These are phyloP conservation scores for Hypomecis atomaria DNA, from an alignment of 2,888 invertebrate genomes.

Conservation along the genomic window DNA sequence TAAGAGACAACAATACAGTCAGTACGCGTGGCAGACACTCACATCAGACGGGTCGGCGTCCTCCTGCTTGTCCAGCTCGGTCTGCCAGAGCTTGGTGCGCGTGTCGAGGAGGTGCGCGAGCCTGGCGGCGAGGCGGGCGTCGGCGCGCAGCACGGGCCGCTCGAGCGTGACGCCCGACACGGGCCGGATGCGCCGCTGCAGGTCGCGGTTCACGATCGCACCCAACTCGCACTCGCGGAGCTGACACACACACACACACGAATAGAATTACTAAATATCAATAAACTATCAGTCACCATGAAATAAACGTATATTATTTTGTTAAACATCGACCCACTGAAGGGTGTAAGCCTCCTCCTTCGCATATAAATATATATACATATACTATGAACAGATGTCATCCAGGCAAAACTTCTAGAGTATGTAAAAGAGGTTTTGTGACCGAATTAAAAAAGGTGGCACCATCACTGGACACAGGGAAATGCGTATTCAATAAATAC, in stretches of 20 bases:
- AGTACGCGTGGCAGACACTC: slow-evolving; percentile 14
- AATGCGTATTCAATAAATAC: too few species aligned
- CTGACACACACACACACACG: slow-evolving; percentile 76
- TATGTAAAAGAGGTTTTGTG: too few species aligned
- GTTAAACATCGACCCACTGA: too few species aligned
- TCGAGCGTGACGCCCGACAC: slow-evolving; percentile 96
- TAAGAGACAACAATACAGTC: too few species aligned
- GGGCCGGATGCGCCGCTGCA: slow-evolving; percentile 96
- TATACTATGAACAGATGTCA: too few species aligned
- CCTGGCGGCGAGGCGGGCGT: slow-evolving; percentile 96
- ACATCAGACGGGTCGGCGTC: slow-evolving; percentile 49
- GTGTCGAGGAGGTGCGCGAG: slow-evolving; percentile 96
- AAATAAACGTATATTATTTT: background rate
- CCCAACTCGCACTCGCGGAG: slow-evolving; percentile 95
- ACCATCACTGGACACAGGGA: too few species aligned
- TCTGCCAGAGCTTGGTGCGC: slow-evolving; percentile 91
- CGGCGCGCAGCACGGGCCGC: slow-evolving; percentile 94
- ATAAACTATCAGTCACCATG: too few species aligned
- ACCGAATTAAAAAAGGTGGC: too few species aligned
- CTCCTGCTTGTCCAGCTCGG: slow-evolving; percentile 48
- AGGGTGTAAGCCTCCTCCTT: too few species aligned
- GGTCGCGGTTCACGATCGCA: slow-evolving; percentile 98
- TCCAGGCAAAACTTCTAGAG: too few species aligned
- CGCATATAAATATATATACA: too few species aligned
- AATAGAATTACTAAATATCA: background rate